Evolutionary conservation across 2,888 invertebrate genomes (phyloP).

Genomic region (Scelioninae gen. 1): DNA sequence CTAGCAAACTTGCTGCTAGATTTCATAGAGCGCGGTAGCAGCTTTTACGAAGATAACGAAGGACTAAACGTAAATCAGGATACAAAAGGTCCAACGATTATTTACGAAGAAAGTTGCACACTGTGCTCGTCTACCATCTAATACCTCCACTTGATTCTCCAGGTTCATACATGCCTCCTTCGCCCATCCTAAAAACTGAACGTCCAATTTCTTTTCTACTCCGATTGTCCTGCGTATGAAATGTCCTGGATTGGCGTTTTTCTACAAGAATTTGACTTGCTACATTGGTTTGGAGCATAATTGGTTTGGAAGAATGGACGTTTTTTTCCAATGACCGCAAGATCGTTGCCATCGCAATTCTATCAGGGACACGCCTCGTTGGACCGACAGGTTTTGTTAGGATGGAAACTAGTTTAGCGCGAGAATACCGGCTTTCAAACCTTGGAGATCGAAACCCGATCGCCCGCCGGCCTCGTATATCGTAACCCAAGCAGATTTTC

Average conservation of each 20-base stretch:
- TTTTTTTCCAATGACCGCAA: slow-evolving; percentile 56
- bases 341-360: slow-evolving; percentile 59
- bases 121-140: not conserved
- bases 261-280: slow-evolving; percentile 32
- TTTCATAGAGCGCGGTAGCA: slow-evolving; percentile 32
- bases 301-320: slow-evolving; percentile 47
- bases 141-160: not conserved
- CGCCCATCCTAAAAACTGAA: slow-evolving; percentile 7
- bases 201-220: slow-evolving; percentile 29
- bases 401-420: slow-evolving; percentile 66
- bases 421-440: slow-evolving; percentile 54
- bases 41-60: slow-evolving; percentile 38
- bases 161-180: slow-evolving; percentile 3
- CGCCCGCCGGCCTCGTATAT: slow-evolving; percentile 52
- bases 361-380: slow-evolving; percentile 67
- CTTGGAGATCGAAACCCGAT: slow-evolving; percentile 67
- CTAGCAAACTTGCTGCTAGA: slow-evolving; percentile 29
- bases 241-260: slow-evolving; percentile 34
- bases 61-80: slow-evolving; percentile 48
- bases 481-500: too few relatives aligned
- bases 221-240: slow-evolving; percentile 23
- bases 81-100: slow-evolving; percentile 32
- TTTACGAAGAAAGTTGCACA: slow-evolving; percentile 35
- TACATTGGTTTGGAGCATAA: slow-evolving; percentile 34
- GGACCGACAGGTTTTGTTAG: slow-evolving; percentile 66